A percentile compares a stretch with the other conserved stretches of the same genome.
Conservation (phyloP, 1,140 invertebrate species). For the Plutomurus gul region DNA sequence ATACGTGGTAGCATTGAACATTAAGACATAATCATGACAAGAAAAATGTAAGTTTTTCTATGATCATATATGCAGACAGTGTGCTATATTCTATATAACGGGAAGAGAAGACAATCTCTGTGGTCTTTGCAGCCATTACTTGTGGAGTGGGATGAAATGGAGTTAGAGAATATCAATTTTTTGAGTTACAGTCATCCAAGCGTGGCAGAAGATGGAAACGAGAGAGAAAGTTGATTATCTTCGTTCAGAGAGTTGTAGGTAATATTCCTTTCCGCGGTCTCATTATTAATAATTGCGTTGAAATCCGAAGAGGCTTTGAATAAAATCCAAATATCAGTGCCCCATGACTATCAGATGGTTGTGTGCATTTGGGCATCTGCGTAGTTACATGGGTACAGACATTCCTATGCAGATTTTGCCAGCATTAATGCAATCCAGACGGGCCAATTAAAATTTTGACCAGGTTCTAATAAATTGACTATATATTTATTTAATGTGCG, state of each 20-base stretch:
- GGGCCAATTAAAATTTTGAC: not conserved
- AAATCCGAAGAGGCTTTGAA: not conserved
- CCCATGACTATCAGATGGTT: too few relatives aligned
- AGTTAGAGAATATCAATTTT: not conserved
- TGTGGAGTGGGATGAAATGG: not conserved
- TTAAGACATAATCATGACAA: not conserved
- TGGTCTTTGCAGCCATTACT: not conserved
- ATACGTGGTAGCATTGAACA: not conserved
- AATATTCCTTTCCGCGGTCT: not conserved
- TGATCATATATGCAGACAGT: not conserved
- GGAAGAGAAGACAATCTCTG: not conserved
- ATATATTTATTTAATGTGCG: conserved; percentile 12
- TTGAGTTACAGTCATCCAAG: not conserved
- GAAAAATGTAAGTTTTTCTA: not conserved
- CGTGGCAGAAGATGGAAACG: not conserved
- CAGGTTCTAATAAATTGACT: not conserved
- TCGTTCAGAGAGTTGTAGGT: not conserved
- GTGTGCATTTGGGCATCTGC: too few relatives aligned
- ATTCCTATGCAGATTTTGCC: conserved; percentile 5
- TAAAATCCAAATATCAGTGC: too few relatives aligned
- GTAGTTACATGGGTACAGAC: too few relatives aligned
- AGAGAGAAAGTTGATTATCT: not conserved
- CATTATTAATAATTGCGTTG: conserved; percentile 17
- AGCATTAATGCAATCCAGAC: not conserved
- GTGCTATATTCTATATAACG: not conserved